Evolutionary conservation across 2,113 vertebrate species (phyloP).

Genomic region (Proterorhinus semilunaris): DNA sequence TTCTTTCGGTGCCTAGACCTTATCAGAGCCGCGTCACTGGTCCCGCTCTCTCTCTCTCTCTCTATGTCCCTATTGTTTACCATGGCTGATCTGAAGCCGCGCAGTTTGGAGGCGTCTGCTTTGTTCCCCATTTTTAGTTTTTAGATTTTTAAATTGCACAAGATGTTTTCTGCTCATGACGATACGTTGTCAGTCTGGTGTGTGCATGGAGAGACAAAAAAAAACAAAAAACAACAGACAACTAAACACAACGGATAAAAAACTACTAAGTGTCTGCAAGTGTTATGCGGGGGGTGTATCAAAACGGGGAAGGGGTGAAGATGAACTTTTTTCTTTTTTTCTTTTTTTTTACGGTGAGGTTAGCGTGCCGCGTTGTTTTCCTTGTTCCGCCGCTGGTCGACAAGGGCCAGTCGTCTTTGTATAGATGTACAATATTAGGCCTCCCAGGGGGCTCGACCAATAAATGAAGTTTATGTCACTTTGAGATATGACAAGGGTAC

Average conservation of each 20-base stretch:
- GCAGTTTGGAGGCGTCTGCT: slow-evolving; percentile 55
- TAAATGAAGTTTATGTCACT: slow-evolving; percentile 80
- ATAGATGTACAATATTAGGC: slow-evolving; percentile 80
- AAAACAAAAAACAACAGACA: too few species aligned
- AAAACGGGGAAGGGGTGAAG: slow-evolving; percentile 54
- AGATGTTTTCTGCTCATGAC: slow-evolving; percentile 79
- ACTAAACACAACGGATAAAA: slow-evolving; percentile 41
- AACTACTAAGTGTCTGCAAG: slow-evolving; percentile 75
- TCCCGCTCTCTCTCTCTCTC: slow-evolving; percentile 41
- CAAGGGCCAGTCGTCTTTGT: slow-evolving; percentile 76
- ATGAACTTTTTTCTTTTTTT: slow-evolving; percentile 68
- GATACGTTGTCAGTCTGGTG: slow-evolving; percentile 78
- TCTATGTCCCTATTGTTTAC: slow-evolving; percentile 66
- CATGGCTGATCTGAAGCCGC: slow-evolving; percentile 52
- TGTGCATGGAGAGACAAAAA: slow-evolving; percentile 84
- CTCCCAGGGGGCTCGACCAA: slow-evolving; percentile 80
- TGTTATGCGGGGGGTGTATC: slow-evolving; percentile 65
- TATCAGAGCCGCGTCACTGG: slow-evolving; percentile 67
- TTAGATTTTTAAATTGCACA: slow-evolving; percentile 69
- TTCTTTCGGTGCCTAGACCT: slow-evolving; percentile 75
- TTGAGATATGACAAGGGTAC: slow-evolving; percentile 78
- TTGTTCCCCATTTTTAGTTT: slow-evolving; percentile 60
- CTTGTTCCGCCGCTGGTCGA: slow-evolving; percentile 71
- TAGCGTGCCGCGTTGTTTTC: slow-evolving; percentile 79
- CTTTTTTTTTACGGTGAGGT: slow-evolving; percentile 72